phyloP scores from a whole-genome alignment of 2,797 vertebrate genomes.

The Enteromius trimaculatus region DNA sequence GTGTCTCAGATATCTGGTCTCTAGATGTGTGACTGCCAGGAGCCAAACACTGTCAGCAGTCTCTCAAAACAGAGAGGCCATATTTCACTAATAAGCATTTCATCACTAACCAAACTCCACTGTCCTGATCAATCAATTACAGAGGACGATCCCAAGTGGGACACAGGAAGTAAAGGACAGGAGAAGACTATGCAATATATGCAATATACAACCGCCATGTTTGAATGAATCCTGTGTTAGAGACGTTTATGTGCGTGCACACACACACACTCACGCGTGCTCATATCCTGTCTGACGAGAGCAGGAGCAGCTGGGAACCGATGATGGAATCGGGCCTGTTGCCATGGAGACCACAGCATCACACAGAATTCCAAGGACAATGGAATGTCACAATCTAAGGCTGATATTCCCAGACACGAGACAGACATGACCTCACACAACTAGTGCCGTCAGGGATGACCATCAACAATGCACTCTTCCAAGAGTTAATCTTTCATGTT shows the following conservation, averaged over 20 bases:
- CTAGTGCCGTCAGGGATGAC: background rate
- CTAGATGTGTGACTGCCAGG: constrained; percentile 48
- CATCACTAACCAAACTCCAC: constrained; percentile 47
- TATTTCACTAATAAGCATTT: constrained; percentile 60
- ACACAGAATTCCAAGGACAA: constrained; percentile 77
- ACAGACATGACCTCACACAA: constrained; percentile 22
- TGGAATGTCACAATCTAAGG: constrained; percentile 72
- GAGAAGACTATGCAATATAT: background rate
- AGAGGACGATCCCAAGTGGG: constrained; percentile 49
- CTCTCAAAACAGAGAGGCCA: constrained; percentile 54
- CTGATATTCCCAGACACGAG: constrained; percentile 38
- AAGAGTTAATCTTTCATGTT: background rate
- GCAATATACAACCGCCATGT: constrained; percentile 45
- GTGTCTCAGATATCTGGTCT: constrained; percentile 48
- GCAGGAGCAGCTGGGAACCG: constrained; percentile 77
- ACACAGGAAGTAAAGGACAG: constrained; percentile 43
- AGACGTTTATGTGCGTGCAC: constrained; percentile 1
- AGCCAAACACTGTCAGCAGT: constrained; percentile 57
- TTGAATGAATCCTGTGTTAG: constrained; percentile 31
- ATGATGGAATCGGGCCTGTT: constrained; percentile 81
- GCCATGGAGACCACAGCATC: constrained; percentile 78
- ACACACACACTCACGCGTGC: constrained; percentile 73
- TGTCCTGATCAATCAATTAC: constrained; percentile 53
- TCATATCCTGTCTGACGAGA: constrained; percentile 73
- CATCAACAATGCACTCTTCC: background rate